Conservation (phyloP, 2,113 vertebrate genomes). For the Gobius niger region DNA sequence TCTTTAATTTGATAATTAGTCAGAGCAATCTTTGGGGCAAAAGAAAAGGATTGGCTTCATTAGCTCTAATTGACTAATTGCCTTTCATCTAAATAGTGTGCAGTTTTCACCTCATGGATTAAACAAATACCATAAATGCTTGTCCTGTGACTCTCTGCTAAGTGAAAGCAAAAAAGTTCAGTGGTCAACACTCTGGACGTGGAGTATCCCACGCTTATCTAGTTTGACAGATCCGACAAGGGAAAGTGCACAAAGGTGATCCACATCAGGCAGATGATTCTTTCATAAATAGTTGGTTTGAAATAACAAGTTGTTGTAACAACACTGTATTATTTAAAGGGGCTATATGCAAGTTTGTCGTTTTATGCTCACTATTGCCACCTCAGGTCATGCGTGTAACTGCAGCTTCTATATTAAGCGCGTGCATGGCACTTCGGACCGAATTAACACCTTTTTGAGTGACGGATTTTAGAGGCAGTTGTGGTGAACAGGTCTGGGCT, state of each 20-base stretch:
- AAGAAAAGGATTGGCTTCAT: slow-evolving; percentile 81
- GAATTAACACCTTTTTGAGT: too few species aligned
- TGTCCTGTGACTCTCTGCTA: slow-evolving; percentile 54
- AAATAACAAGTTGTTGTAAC: background rate
- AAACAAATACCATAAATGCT: slow-evolving; percentile 75
- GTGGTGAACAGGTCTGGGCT: too few species aligned
- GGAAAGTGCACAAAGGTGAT: slow-evolving; percentile 25
- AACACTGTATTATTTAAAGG: too few species aligned
- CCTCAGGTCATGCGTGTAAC: too few species aligned
- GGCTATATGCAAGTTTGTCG: too few species aligned
- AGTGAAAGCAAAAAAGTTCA: slow-evolving; percentile 44
- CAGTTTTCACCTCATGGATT: slow-evolving; percentile 76
- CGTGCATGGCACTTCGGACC: too few species aligned
- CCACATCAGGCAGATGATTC: background rate
- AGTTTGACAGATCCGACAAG: slow-evolving; percentile 30
- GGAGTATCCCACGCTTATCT: slow-evolving; percentile 54
- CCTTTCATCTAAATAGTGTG: slow-evolving; percentile 76
- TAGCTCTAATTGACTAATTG: slow-evolving; percentile 82
- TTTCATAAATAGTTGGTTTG: background rate
- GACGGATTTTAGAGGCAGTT: too few species aligned
- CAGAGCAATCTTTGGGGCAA: slow-evolving; percentile 69
- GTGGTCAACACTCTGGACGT: slow-evolving; percentile 44
- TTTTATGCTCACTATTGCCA: too few species aligned
- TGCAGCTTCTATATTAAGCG: too few species aligned
- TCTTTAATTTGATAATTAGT: slow-evolving; percentile 84